Base-by-base conservation (phyloP, 2,888 invertebrate species). In the Plusia festucae region DNA sequence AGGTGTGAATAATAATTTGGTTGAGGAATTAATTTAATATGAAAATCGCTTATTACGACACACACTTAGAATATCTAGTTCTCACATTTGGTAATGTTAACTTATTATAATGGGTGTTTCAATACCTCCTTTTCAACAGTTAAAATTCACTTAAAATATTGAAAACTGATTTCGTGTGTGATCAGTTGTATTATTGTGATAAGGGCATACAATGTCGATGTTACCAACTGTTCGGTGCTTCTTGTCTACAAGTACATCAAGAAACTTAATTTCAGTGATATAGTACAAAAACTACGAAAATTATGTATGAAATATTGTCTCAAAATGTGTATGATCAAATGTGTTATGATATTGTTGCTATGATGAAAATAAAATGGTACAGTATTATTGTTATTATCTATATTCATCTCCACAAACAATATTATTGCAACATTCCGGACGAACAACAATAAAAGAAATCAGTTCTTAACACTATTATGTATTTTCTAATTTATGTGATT, bases 401-500 rank as follows among this genome's bases (percentile, higher is more conserved):
- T 20, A 53, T 54, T 54, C 56, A 70, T 53, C 24, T 68, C 44
- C 67, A 46, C 40, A 27, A 54, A 61, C 63, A 16, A 71, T 70
- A 56, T 20, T 58, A 51, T 58, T 22, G 51, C 53, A 60, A 78
- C 81, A 82, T 82, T 81, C 82, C 81, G 61, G 66, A 59, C 51
- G 40, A 13, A 56, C 52, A 63, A 61, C 59, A 62, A 65, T 58
- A 58, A 64, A 58, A 66, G 9, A 57, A 62, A 72, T 73, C 77
- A 73, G 75, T 68, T 81, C 70, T 73, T 62, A 66, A 63, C 55
- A 67, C 68, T 76, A 74, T 64, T 69, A 64, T 79, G 67, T 74
- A 65, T 69, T 70, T 53, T 75, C 70, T 83, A 68, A 76, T 76
- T 83, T 76, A 79, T 88, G 82, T 85, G 78, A 85, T 83, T 86